Evolutionary conservation across 2,113 vertebrate species (phyloP), one percentile per base, ranked within the genome.

Genomic region (Lynx canadensis): DNA sequence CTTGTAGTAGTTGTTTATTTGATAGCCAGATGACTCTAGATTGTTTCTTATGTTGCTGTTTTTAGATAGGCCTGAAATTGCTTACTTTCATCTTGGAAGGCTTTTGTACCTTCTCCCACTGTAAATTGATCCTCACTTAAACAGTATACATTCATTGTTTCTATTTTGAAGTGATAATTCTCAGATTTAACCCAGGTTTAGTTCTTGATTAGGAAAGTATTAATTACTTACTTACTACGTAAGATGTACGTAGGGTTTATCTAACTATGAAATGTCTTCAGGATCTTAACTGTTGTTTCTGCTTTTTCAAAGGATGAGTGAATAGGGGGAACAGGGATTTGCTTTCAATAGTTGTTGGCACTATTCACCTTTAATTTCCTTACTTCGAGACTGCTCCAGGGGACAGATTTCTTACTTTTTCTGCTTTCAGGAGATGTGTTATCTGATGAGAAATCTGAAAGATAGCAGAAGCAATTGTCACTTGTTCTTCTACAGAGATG

Each of bases 11-110:
- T 41, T 78, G 23, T 92, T 86, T 48, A 48, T 48, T 69, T 45
- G n/a, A 33, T 85, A 19, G 60, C n/a, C 84, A 65, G 55, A 60
- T 68, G 29, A 73, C 23, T 66, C 27, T 65, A 74, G 4, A 71
- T 93, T 96, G n/a, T 95, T 92, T 83, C 18, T 65, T 80, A 13
- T 92, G 52, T 33, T 85, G 10, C 71, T 97, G 0, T 68, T 96
- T 96, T 60, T 41, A 88, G 33, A 13, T 76, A 57, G 10, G 9
- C 33, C 50, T 69, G 25, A 55, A 41, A 48, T 92, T 74, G n/a
- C 84, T 95, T 94, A 18, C 7, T 73, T 45, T 82, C 23, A 29
- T 21, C 23, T 19, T 89, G 27, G 15, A 41, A 80, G 23, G 5
- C 78, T 27, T 73, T 68, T 89, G 33, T 88, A 23, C 27, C 65